Evolutionary conservation across 2,113 vertebrate species (phyloP).

Genomic region (Syngnathus floridae): DNA sequence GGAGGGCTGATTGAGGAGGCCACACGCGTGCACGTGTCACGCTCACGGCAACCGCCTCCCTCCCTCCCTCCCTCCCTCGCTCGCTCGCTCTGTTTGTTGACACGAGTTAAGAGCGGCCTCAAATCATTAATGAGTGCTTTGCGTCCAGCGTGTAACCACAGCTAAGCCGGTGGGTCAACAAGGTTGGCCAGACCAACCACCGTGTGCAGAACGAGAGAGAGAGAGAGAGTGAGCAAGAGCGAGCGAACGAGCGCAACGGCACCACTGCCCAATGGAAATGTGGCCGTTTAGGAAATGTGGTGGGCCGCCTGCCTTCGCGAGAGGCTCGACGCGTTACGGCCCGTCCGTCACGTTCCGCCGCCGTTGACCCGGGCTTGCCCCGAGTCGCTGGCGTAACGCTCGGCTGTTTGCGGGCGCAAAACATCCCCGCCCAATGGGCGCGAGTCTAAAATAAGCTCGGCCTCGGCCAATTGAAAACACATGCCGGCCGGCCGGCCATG

Average conservation of each 20-base stretch:
- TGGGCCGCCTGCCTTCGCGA: too few relatives aligned
- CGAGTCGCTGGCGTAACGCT: slow-evolving; percentile 17
- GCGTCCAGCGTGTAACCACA: slow-evolving; percentile 68
- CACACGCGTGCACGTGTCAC: slow-evolving; percentile 59
- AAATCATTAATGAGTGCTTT: slow-evolving; percentile 69
- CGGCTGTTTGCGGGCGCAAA: slow-evolving; percentile 39
- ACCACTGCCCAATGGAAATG: too few relatives aligned
- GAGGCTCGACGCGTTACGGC: too few relatives aligned
- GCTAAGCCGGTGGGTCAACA: slow-evolving; percentile 69
- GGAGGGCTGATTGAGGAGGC: slow-evolving; percentile 59
- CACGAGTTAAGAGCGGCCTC: slow-evolving; percentile 65
- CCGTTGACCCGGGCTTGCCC: slow-evolving; percentile 27
- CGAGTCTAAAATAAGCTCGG: slow-evolving; percentile 40
- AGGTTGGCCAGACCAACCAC: slow-evolving; percentile 62
- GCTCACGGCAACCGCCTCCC: slow-evolving; percentile 43
- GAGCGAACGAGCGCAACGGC: neutral
- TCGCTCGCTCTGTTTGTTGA: slow-evolving; percentile 63
- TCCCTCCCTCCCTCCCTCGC: too few relatives aligned
- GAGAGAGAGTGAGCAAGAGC: slow-evolving; percentile 14
- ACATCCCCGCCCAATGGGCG: slow-evolving; percentile 42
- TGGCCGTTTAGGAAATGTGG: too few relatives aligned
- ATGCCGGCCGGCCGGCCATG: slow-evolving; percentile 27
- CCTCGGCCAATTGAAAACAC: slow-evolving; percentile 44
- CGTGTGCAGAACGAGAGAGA: slow-evolving; percentile 22
- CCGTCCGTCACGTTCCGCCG: neutral